Conservation (phyloP, 2,888 invertebrate species). For the Anoplius nigerrimus region DNA sequence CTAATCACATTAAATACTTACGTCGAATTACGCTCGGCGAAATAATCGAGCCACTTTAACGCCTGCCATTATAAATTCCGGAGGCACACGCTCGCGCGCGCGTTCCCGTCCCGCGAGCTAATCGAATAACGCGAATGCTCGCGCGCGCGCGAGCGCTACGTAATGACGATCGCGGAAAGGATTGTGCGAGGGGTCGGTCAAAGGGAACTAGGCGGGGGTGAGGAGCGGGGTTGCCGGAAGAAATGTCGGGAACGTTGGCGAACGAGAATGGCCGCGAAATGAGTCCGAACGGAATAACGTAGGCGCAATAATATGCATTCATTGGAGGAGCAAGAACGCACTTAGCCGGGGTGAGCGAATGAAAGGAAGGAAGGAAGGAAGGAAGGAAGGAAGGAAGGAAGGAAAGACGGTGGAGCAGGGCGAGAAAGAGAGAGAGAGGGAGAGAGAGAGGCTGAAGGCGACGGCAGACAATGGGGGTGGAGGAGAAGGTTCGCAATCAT, state of each 20-base stretch:
- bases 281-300: constrained; percentile 34
- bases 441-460: not conserved
- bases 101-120: too few relatives aligned
- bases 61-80: too few relatives aligned
- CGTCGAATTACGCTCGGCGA: not conserved
- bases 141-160: too few relatives aligned
- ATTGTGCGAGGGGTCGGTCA: too few relatives aligned
- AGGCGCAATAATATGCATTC: constrained; percentile 46
- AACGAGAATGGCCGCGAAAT: constrained; percentile 11
- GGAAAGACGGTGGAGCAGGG: constrained; percentile 5
- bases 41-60: too few relatives aligned
- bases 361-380: constrained; percentile 24
- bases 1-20: constrained; percentile 1
- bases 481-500: constrained; percentile 46
- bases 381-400: constrained; percentile 9
- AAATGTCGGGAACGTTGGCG: too few relatives aligned
- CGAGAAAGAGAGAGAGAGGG: constrained; percentile 13
- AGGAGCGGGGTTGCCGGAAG: not conserved
- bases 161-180: too few relatives aligned
- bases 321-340: constrained; percentile 29
- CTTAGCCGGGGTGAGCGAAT: constrained; percentile 26
- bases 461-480: not conserved
- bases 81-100: too few relatives aligned
- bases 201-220: too few relatives aligned
- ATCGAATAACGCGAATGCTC: too few relatives aligned